Conservation (phyloP, 2,113 vertebrate species). For the Empidonax alnorum region DNA sequence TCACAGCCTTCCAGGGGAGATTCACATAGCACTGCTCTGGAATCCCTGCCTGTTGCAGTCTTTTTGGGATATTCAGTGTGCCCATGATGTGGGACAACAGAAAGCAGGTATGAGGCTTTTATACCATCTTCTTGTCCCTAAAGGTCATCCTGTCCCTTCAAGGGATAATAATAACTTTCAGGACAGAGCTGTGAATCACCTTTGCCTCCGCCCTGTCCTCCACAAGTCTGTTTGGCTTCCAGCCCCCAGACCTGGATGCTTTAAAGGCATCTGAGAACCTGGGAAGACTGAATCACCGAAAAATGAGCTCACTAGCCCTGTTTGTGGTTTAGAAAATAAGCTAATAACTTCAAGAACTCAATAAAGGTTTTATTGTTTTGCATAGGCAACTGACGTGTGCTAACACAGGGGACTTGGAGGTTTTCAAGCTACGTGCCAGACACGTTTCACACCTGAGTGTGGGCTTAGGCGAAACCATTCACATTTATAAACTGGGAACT, state of each 20-base stretch:
- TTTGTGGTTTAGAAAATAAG: not conserved
- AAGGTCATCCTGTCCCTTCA: not conserved
- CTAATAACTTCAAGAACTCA: not conserved
- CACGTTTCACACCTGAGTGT: not conserved
- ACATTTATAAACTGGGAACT: accelerated
- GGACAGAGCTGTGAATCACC: not conserved
- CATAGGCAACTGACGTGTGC: not conserved
- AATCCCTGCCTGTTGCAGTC: not conserved
- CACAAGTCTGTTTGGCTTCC: not conserved
- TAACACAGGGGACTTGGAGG: not conserved
- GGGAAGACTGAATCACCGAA: not conserved
- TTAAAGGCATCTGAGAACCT: not conserved
- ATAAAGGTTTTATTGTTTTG: not conserved
- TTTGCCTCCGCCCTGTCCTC: not conserved
- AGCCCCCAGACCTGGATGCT: not conserved
- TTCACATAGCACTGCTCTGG: accelerated
- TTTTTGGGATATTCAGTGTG: not conserved
- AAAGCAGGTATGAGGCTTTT: not conserved
- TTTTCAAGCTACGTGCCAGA: not conserved
- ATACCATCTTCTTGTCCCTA: not conserved
- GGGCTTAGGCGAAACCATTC: not conserved
- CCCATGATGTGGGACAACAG: not conserved
- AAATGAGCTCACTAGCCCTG: not conserved
- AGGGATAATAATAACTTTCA: not conserved
- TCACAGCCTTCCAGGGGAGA: not conserved